These are phyloP conservation scores for Chrysolophus pictus DNA, from an alignment of 2,797 vertebrate genomes.

Conservation along the genomic window DNA sequence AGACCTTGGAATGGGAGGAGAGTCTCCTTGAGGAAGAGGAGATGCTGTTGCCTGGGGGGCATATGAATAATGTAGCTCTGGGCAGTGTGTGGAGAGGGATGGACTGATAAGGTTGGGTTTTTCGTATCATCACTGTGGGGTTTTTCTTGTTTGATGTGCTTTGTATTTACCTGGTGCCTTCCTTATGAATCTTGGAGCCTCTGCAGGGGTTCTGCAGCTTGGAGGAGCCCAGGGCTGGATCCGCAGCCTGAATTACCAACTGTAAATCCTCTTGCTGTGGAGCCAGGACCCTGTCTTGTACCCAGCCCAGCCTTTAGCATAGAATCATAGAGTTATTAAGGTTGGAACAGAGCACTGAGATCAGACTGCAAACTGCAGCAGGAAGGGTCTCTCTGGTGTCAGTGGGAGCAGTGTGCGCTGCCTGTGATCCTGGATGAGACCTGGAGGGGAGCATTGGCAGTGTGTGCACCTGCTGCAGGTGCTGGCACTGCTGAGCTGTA, in stretches of 20 bases:
- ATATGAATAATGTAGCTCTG: neutral
- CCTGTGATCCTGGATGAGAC: accelerated
- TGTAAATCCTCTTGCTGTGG: neutral
- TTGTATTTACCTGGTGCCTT: neutral
- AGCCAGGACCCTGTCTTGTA: neutral
- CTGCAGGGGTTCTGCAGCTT: neutral
- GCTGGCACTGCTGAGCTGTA: neutral
- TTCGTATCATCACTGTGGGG: accelerated
- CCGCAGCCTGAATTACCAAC: neutral
- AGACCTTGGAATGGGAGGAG: neutral
- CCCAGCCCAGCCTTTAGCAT: neutral
- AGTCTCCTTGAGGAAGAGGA: neutral
- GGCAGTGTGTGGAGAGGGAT: neutral
- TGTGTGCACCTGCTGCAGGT: neutral
- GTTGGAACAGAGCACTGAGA: too few species aligned
- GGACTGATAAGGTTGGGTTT: neutral
- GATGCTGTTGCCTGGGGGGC: neutral
- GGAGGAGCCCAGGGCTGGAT: neutral
- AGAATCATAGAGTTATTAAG: too few species aligned
- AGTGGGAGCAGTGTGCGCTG: neutral
- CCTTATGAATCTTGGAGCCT: neutral
- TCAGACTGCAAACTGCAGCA: neutral
- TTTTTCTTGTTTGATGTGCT: neutral
- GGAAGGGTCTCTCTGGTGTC: accelerated
- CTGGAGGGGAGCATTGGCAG: neutral